Base-by-base conservation (phyloP, 2,888 invertebrate genomes). In the Eupeodes latifasciatus region DNA sequence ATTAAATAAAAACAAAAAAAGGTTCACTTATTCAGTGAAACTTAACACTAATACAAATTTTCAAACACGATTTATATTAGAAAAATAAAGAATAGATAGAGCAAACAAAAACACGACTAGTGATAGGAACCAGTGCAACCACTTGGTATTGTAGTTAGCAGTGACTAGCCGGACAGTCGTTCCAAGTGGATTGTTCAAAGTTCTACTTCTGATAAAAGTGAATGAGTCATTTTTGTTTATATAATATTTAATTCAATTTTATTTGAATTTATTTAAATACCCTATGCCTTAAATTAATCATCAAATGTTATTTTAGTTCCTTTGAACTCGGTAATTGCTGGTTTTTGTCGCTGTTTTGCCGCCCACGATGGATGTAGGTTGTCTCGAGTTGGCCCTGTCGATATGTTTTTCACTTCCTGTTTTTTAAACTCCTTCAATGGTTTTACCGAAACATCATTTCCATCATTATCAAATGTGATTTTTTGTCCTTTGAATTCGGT, bases 281-380 rank as follows among this genome's bases (percentile, higher is more conserved):
- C n/a, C 51, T 9, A 53, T 64, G 69, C 19, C 19, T 75, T 77
- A 78, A 49, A 12, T 53, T 81, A 85, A 7, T 92, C 91, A 47
- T 90, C 91, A 84, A 94, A 94, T 74, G 88, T 92, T 9, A 91
- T 93, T 90, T 93, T 93, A 69, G 90, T 92, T 4, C 93, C 93
- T 59, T 91, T 90, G 49, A 92, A 93, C 34, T 90, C 90, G 0
- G 90, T 80, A 61, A 93, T 92, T 5, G 90, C 61, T 0, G 91
- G 91, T 81, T 92, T 93, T 3, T 90, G 85, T 74, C 92, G 91
- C 79, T 92, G 91, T 79, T 93, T 93, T n/a, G 93, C 93, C 27
- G 89, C 85, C 92, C 93, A 93, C 0, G 93, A 93, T 0, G 93
- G 93, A 90, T 93, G 93, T 9, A 92, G 69, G 5, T 89, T 87